A percentile compares a stretch with the other conserved stretches of the same genome.
Conservation (phyloP, 2,797 vertebrate genomes). For the Myotis planiceps region DNA sequence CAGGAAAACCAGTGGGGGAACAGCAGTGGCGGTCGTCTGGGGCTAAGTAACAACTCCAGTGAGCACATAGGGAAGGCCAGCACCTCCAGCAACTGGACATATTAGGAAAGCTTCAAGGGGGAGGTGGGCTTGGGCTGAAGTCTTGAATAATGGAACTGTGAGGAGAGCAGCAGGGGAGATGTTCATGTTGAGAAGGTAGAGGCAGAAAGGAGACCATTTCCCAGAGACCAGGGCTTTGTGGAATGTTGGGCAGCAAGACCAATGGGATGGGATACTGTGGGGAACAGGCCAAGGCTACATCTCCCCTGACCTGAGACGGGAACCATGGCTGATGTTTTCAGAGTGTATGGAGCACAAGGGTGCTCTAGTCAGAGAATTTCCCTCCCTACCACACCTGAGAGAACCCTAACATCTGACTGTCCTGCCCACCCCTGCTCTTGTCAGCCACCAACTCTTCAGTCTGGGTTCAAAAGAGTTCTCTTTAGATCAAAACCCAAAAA, state of each 20-base stretch:
- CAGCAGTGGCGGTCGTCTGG: not conserved
- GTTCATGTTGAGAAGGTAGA: not conserved
- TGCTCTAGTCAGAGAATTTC: not conserved
- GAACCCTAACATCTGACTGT: not conserved
- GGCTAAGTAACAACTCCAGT: not conserved
- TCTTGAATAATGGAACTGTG: not conserved
- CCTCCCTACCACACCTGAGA: not conserved
- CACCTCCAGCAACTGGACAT: not conserved
- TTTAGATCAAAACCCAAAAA: not conserved
- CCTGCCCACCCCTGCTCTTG: fast-evolving
- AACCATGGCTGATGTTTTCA: not conserved
- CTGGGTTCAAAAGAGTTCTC: not conserved
- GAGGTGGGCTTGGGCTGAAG: too few species aligned
- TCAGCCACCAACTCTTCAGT: not conserved
- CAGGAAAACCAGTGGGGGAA: not conserved
- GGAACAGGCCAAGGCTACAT: not conserved
- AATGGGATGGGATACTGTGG: not conserved
- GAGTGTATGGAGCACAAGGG: not conserved
- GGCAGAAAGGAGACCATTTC: not conserved
- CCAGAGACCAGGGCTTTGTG: not conserved
- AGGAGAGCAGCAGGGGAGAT: not conserved
- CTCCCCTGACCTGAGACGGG: not conserved
- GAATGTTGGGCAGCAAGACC: not conserved
- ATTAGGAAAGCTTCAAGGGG: not conserved
- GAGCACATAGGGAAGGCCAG: not conserved